Evolutionary conservation across 2,113 vertebrate genomes (phyloP).

Genomic region (Trachemys scripta): DNA sequence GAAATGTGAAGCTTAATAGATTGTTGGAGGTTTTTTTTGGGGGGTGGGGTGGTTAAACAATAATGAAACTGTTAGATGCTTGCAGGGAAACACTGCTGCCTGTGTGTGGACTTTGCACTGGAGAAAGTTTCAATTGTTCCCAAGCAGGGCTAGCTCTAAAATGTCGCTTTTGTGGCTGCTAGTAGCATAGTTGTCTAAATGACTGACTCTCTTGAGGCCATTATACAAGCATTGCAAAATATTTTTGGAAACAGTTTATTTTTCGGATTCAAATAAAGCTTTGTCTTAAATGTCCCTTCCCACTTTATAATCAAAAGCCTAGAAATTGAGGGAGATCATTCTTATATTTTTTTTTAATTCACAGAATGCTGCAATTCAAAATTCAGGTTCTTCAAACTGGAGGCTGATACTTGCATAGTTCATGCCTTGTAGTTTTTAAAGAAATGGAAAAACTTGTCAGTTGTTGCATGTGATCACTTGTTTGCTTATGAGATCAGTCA

Average conservation of each 20-base stretch:
- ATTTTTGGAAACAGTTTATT: slow-evolving; percentile 75
- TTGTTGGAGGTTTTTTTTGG: slow-evolving; percentile 67
- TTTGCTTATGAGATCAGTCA: not conserved
- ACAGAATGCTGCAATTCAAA: not conserved
- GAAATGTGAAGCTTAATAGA: slow-evolving; percentile 69
- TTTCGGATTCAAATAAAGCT: slow-evolving; percentile 49
- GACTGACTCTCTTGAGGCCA: slow-evolving; percentile 32
- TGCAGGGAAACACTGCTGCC: slow-evolving; percentile 69
- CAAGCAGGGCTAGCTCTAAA: slow-evolving; percentile 42
- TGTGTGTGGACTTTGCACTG: slow-evolving; percentile 67
- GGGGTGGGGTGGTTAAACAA: slow-evolving; percentile 70
- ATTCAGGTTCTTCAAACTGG: not conserved
- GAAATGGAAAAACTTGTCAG: not conserved
- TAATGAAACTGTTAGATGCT: slow-evolving; percentile 73
- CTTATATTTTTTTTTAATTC: not conserved
- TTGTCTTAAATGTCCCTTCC: slow-evolving; percentile 14
- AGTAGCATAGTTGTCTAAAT: slow-evolving; percentile 68
- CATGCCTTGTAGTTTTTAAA: not conserved
- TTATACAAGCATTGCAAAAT: slow-evolving; percentile 56
- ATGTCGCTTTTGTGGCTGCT: slow-evolving; percentile 63
- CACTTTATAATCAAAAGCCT: not conserved
- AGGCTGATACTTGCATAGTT: not conserved
- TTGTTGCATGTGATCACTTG: not conserved
- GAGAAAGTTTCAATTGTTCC: slow-evolving; percentile 75
- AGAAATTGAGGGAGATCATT: slow-evolving; percentile 5